Evolutionary conservation across 2,113 vertebrate genomes (phyloP).

Genomic region (Mesoclemmys tuberculata): DNA sequence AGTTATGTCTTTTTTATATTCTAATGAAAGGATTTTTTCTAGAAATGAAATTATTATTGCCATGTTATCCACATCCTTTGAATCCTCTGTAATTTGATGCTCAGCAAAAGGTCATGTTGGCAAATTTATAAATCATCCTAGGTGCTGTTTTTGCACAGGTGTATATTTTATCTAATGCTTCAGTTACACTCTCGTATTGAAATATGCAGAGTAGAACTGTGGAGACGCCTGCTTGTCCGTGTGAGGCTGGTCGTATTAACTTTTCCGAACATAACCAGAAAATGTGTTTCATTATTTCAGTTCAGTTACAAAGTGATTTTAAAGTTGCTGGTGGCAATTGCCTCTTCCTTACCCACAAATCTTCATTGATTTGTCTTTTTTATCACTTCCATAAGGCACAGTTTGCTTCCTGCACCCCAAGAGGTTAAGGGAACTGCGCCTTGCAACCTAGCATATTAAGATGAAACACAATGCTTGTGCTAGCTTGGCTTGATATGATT

Average conservation of each 20-base stretch:
- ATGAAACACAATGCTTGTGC: not conserved
- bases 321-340: not conserved
- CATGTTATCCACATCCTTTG: constrained; percentile 58
- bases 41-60: constrained; percentile 69
- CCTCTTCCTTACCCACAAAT: not conserved
- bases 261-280: not conserved
- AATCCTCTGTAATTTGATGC: constrained; percentile 63
- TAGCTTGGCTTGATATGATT: not conserved
- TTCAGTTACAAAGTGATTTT: constrained; percentile 38
- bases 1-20: constrained; percentile 59
- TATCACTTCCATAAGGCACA: not conserved
- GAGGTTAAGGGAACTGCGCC: constrained; percentile 50
- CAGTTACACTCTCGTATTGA: not conserved
- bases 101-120: constrained; percentile 53
- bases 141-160: constrained; percentile 38
- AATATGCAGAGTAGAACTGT: not conserved
- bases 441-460: not conserved
- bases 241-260: not conserved
- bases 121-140: constrained; percentile 44
- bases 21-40: constrained; percentile 70
- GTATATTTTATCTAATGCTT: constrained; percentile 31
- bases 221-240: not conserved
- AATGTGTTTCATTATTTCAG: not conserved
- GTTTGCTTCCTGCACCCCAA: constrained; percentile 36
- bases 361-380: not conserved